Base-by-base conservation (phyloP, 2,113 vertebrate genomes). In the Peromyscus maniculatus region DNA sequence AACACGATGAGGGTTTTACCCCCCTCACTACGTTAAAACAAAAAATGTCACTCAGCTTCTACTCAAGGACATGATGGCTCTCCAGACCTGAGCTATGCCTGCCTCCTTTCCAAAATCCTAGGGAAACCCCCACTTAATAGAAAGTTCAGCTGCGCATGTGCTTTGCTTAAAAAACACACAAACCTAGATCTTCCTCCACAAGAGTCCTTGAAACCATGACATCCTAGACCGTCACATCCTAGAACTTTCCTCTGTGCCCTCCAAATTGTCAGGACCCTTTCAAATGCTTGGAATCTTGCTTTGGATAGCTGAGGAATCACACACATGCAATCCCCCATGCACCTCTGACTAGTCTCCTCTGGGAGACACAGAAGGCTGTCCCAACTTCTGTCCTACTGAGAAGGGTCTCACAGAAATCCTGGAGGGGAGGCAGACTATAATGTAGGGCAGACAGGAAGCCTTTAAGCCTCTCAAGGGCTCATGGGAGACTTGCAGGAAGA, bases 1-100 rank as follows among this genome's bases (percentile, higher is more conserved):
- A 95, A 74, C 93, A 82, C 5, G 67, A 89, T 86, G 87, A 91
- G 74, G 52, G 59, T 64, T 80, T 92, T 52, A 94, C 71, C 64
- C 12, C 71, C 36, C 8, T 10, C 31, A 0, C 74, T 80, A 49
- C 16, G 15, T 71, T 75, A 90, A 31, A 7, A 84, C 93, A 95
- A n/a, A 94, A 97, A 80, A 72, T 2, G 16, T 84, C 16, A 88
- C 33, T 59, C 36, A 8, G 72, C 78, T 96, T 46, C 46, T 79
- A 17, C 91, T 77, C 94, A 89, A 28, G 36, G 67, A 87, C 24
- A 71, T 33, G 26, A 66, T 49, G 87, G 71, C 77, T 87, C 93
- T 59, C 36, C 55, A 83, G 36, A 62, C 22, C 36, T 83, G 57
- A 59, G 22, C 57, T 62, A 24, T 62, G 55, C 22, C 80, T 39